Base-by-base conservation (phyloP, 2,797 vertebrate genomes). In the Enteromius radiatus region DNA sequence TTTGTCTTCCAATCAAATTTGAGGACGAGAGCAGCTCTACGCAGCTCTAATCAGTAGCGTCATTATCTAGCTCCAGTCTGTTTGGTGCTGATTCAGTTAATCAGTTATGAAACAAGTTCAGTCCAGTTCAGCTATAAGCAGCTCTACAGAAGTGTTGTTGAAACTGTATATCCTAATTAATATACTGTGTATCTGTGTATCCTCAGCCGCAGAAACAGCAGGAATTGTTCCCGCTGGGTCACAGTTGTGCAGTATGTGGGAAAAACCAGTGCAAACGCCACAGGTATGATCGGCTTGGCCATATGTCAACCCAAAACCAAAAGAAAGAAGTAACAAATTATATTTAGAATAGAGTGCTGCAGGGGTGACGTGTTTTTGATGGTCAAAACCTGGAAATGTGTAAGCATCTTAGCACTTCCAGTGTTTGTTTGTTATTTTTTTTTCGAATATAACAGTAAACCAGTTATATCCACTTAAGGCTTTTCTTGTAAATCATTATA, bases 161-260 rank as follows among this genome's bases (percentile, higher is more conserved):
- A 38, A 9, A 26, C n/a, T n/a, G 33, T 33, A 4, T 33, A 33
- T 33, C 33, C 33, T 33, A 33, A 33, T 14, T 59, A 4, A n/a
- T 68, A 28, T 71, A 10, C 3, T 76, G 17, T 63, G 1, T 70
- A 17, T 76, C 3, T 84, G 41, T 77, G 2, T 85, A 14, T 74
- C 17, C 90, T 81, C 89, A 96, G 95, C 92, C 92, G 31, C 88
- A 94, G 86, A 94, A 95, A 81, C 91, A 95, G 84, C 95, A 95
- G 52, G 98, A 97, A 90, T 87, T 97, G 43, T 98, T 97, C 91
- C 96, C 97, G 68, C 95, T 94, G 0, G 96, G 96, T 59, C 95
- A 96, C 91, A 97, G 96, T 84, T 99, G 98, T 90, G 96, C 97
- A 54, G 97, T 99, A 0, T 98, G 97, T 86, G 97, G 96, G 89